Conservation (phyloP, 2,888 invertebrate genomes). For the Aphodius sticticus region DNA sequence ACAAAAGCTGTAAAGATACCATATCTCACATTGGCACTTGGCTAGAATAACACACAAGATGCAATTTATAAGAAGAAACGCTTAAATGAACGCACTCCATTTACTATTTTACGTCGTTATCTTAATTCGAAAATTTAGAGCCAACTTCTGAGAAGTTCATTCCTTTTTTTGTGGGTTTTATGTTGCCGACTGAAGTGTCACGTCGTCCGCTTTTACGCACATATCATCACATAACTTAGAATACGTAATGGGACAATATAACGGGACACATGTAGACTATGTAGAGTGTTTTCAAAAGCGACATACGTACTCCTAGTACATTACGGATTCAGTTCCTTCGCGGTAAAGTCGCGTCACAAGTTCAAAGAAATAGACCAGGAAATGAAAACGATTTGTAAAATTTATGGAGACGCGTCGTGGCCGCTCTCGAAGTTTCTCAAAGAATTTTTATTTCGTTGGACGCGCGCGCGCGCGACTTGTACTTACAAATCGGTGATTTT, state of each 20-base stretch:
- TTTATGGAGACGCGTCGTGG: not conserved
- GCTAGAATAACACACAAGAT: not conserved
- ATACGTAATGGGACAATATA: not conserved
- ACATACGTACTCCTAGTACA: not conserved
- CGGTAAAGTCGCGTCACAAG: not conserved
- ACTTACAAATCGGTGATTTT: not conserved
- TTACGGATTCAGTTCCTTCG: not conserved
- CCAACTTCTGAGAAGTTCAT: not conserved
- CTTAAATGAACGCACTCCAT: not conserved
- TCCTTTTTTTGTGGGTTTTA: not conserved
- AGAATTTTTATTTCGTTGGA: not conserved
- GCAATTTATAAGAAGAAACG: not conserved
- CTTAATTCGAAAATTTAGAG: not conserved
- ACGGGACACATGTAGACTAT: not conserved
- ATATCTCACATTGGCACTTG: not conserved
- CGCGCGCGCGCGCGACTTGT: not conserved
- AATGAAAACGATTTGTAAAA: not conserved
- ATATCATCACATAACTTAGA: not conserved
- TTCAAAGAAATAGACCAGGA: slow-evolving; percentile 4
- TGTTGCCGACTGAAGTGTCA: not conserved
- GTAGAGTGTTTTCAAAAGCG: not conserved
- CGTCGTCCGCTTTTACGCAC: too few relatives aligned
- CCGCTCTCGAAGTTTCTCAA: not conserved
- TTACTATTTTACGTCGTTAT: not conserved
- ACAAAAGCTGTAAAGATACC: not conserved